These are phyloP conservation scores for Falco columbarius DNA, from an alignment of 2,797 vertebrate species.

Conservation along the genomic window DNA sequence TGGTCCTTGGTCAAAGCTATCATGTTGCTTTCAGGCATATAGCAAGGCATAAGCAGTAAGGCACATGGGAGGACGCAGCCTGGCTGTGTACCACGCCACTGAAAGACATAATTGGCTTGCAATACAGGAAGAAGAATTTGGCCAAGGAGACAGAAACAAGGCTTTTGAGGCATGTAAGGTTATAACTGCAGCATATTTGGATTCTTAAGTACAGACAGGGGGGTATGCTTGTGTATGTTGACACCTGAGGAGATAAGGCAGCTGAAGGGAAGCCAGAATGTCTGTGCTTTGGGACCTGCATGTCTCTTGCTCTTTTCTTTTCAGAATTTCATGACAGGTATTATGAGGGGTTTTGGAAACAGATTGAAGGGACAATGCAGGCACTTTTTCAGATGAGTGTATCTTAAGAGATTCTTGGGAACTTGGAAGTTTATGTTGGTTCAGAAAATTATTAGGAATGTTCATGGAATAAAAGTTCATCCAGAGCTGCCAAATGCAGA, in stretches of 20 bases:
- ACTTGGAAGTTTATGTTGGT: not conserved
- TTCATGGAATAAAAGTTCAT: not conserved
- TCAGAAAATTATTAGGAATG: not conserved
- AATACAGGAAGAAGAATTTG: not conserved
- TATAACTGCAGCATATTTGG: not conserved
- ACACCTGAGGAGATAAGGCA: not conserved
- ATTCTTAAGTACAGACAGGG: fast-evolving
- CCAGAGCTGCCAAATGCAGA: not conserved
- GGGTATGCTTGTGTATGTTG: fast-evolving
- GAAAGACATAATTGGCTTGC: not conserved
- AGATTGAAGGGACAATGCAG: not conserved
- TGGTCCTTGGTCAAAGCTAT: not conserved
- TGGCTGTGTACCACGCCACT: fast-evolving
- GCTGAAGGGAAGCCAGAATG: not conserved
- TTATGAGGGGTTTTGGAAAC: not conserved
- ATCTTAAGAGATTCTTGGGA: not conserved
- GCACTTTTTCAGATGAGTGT: not conserved
- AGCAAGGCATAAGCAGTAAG: not conserved
- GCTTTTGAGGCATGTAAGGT: not conserved
- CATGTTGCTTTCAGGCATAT: fast-evolving
- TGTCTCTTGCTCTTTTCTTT: not conserved
- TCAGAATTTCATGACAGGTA: not conserved
- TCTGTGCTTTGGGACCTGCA: not conserved
- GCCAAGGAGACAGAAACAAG: not conserved
- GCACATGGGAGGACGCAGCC: not conserved